Conservation (phyloP, 2,113 vertebrate species). For the Epinephelus cyanopodus region DNA sequence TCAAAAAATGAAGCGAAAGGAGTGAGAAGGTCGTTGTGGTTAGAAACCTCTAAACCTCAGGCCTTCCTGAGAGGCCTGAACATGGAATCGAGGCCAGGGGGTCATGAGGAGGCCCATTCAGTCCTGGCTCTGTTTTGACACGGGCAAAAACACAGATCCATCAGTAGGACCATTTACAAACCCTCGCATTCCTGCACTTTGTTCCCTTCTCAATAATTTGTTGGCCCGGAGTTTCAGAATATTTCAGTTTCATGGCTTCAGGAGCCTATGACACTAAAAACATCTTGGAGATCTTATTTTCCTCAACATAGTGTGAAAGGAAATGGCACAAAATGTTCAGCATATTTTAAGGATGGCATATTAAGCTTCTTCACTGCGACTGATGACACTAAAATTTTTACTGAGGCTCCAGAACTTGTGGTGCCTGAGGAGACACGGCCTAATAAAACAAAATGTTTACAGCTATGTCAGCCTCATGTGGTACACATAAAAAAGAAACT, state of each 20-base stretch:
- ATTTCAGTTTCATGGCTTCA: constrained; percentile 45
- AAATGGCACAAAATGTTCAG: constrained; percentile 11
- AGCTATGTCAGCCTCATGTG: constrained; percentile 8
- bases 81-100: constrained; percentile 63
- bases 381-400: constrained; percentile 3
- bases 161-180: constrained; percentile 74
- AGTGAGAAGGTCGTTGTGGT: constrained; percentile 79
- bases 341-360: not conserved
- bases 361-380: not conserved
- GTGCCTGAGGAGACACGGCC: constrained; percentile 1
- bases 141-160: constrained; percentile 75
- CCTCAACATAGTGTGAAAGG: not conserved
- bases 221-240: constrained; percentile 40
- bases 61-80: constrained; percentile 62
- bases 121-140: constrained; percentile 65
- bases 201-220: constrained; percentile 53
- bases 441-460: constrained; percentile 33
- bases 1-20: constrained; percentile 60
- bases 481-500: not conserved
- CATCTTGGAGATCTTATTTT: constrained; percentile 27
- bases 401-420: not conserved
- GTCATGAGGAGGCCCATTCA: constrained; percentile 74
- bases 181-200: constrained; percentile 64
- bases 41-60: constrained; percentile 80
- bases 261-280: constrained; percentile 29